Evolutionary conservation across 2,113 vertebrate species (phyloP).

Genomic region (Ceyx cyanopectus): DNA sequence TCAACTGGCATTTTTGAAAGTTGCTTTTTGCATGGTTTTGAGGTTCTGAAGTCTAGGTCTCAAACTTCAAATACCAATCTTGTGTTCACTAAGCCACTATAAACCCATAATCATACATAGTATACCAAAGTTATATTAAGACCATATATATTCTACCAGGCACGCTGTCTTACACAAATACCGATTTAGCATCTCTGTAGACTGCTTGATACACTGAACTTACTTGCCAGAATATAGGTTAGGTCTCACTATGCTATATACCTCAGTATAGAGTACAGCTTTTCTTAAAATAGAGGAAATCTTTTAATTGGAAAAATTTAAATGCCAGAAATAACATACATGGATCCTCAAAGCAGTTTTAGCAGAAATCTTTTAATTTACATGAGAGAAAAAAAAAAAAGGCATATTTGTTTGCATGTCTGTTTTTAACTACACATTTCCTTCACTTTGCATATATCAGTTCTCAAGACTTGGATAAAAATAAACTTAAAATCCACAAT

Average conservation of each 20-base stretch:
- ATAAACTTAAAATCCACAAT: not conserved
- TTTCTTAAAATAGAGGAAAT: not conserved
- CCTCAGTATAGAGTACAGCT: not conserved
- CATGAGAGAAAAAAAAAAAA: too few relatives aligned
- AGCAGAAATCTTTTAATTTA: not conserved
- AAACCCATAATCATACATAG: fast-evolving
- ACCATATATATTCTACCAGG: not conserved
- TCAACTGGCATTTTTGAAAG: not conserved
- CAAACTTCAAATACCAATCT: not conserved
- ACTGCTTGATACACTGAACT: not conserved
- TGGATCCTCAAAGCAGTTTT: not conserved
- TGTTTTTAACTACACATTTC: not conserved
- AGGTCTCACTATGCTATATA: not conserved
- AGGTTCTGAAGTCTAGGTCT: not conserved
- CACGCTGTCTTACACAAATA: not conserved
- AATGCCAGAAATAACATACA: not conserved
- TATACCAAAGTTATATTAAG: not conserved
- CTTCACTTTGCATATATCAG: not conserved
- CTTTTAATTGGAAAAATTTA: not conserved
- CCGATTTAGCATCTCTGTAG: constrained; percentile 34
- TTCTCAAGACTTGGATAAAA: not conserved
- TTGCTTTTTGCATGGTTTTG: not conserved
- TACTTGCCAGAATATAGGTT: not conserved
- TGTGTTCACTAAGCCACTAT: not conserved
- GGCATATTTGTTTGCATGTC: not conserved